Percentiles rank a stretch among this genome's conserved stretches.
phyloP scores from a whole-genome alignment of 2,797 vertebrate genomes.

The Xyrichtys novacula region DNA sequence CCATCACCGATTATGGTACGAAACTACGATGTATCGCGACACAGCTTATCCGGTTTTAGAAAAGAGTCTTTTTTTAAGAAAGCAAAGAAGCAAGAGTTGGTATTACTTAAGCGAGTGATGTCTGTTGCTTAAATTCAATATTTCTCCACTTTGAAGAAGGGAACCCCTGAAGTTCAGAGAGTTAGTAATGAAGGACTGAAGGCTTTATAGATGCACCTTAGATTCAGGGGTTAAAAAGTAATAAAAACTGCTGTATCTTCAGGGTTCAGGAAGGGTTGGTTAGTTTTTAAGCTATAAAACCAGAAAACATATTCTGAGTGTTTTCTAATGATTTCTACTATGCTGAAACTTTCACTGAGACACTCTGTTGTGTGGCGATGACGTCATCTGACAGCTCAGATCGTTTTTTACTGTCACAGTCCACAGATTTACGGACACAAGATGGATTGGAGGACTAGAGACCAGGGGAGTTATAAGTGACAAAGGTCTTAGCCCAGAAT shows the following conservation, averaged over 20 bases:
- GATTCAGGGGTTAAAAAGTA: too few species aligned
- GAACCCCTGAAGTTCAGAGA: too few species aligned
- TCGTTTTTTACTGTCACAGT: background rate
- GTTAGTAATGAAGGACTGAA: too few species aligned
- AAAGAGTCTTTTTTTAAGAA: background rate
- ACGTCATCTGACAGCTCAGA: background rate
- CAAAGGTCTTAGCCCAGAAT: slow-evolving; percentile 1
- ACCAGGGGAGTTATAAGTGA: background rate
- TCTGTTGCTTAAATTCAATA: too few species aligned
- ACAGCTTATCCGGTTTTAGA: too few species aligned
- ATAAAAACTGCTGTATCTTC: too few species aligned
- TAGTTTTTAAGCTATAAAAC: too few species aligned
- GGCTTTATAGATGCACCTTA: too few species aligned
- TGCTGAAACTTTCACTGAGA: background rate
- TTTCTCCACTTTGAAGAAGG: too few species aligned
- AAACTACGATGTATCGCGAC: fast-evolving
- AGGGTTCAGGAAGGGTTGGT: too few species aligned
- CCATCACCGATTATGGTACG: slow-evolving; percentile 94
- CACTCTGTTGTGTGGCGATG: background rate
- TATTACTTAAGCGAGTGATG: too few species aligned
- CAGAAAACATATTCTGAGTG: too few species aligned
- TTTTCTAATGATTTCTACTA: background rate
- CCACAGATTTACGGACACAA: background rate
- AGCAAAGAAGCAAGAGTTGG: background rate
- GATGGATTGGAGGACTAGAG: background rate